Base-by-base conservation (phyloP, 1,140 invertebrate species). In the Drosophila ogumai region DNA sequence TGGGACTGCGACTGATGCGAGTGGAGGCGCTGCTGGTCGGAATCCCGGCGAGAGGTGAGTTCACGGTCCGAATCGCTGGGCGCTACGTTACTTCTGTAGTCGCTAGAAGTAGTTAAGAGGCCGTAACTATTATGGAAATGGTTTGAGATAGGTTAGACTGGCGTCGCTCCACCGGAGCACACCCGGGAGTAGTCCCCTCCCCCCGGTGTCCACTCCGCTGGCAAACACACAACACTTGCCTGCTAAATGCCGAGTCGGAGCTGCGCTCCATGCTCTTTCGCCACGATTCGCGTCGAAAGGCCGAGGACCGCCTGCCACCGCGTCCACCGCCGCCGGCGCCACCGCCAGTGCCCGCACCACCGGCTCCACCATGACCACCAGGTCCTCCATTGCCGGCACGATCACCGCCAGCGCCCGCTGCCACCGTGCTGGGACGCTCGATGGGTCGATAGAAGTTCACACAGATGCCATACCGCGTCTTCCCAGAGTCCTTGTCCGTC, bases 401-500 rank as follows among this genome's bases (percentile, higher is more conserved):
- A 22, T 90, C 84, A 0, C 65, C 58, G 1, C 76, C 57, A 5
- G 54, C 61, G 10, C 73, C 75, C 6, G 38, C 66, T 0, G 75
- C 38, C 34, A 52, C 52, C 6, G 87, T 54, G 28, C 88, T 67
- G 36, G 92, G 91, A 54, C 94, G 94, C 90, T 98, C 96, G 50
- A 99, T 95, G 0, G 98, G 96, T 47, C 98, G 95, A 94, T 99
- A 99, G 93, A 99, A 99, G 93, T 99, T 99, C 28, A 99, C 96
- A 93, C 99, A 99, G 72, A 99, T 98, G 25, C 99, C 99, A 92
- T 97, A 99, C 31, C 98, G 95, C 17, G 96, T 97, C 93, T 96
- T 98, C 1, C 91, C 98, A 10, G 98, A 99, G 93, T 99, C 99
- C 93, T 99, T 99, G 93, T 99, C 99, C 17, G 99, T 99, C 57